Evolutionary conservation across 2,797 vertebrate species (phyloP).

Genomic region (Manis pentadactyla): DNA sequence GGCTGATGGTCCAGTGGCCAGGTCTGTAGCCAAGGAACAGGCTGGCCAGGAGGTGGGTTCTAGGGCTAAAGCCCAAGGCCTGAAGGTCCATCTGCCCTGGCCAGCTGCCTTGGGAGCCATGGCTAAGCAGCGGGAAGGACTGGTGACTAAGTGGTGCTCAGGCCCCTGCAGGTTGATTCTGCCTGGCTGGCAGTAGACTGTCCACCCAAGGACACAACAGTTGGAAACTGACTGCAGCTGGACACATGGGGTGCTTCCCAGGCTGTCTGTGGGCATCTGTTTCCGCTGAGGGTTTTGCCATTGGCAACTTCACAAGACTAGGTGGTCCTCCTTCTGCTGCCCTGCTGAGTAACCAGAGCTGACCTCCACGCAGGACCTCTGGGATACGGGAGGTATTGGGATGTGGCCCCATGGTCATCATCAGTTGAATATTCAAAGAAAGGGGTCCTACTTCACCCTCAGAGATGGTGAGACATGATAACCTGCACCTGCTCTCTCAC

Average conservation of each 20-base stretch:
- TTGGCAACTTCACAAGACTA: fast-evolving
- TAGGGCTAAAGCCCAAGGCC: background rate
- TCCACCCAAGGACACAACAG: background rate
- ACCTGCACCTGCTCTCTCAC: background rate
- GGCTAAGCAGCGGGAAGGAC: background rate
- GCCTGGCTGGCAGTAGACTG: background rate
- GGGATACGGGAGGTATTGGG: background rate
- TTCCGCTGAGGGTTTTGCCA: background rate
- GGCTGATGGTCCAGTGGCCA: background rate
- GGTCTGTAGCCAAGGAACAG: background rate
- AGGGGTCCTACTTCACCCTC: background rate
- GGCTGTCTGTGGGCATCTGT: background rate
- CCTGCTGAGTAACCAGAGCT: background rate
- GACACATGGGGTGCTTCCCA: background rate
- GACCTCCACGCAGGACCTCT: background rate
- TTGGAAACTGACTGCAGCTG: background rate
- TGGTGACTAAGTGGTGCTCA: background rate
- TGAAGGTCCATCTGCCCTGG: background rate
- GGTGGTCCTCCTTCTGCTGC: background rate
- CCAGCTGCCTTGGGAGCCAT: background rate
- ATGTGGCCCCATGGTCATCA: background rate
- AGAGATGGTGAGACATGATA: background rate
- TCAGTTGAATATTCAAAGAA: background rate
- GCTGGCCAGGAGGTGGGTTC: no score
- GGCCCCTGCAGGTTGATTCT: background rate